phyloP scores from a whole-genome alignment of 2,888 invertebrate genomes.

The Byasa hedistus region DNA sequence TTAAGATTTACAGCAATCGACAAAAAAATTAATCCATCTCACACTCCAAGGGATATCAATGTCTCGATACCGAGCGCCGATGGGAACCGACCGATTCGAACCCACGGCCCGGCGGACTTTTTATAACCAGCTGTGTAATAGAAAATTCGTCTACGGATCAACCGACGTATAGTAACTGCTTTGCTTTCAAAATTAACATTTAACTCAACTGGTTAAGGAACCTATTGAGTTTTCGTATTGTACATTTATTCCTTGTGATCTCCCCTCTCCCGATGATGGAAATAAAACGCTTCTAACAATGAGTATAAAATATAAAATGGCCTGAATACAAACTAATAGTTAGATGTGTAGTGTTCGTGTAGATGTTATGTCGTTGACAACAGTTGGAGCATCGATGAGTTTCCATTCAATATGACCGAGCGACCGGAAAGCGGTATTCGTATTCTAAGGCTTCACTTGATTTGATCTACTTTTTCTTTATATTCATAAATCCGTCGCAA shows the following conservation, averaged over 20 bases:
- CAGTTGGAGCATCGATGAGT: slow-evolving; percentile 61
- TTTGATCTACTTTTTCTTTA: no score
- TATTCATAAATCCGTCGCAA: no score
- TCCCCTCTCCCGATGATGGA: background rate
- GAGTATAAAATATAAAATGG: slow-evolving; percentile 26
- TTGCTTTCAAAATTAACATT: slow-evolving; percentile 10
- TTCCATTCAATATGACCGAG: slow-evolving; percentile 72
- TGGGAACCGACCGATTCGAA: slow-evolving; percentile 61
- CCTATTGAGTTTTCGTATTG: background rate
- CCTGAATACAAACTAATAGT: slow-evolving; percentile 13
- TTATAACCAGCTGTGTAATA: slow-evolving; percentile 56
- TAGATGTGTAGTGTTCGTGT: slow-evolving; percentile 19
- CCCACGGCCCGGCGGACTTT: slow-evolving; percentile 63
- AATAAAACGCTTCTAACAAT: background rate
- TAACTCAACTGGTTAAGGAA: background rate
- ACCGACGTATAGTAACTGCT: slow-evolving; percentile 36
- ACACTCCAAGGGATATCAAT: slow-evolving; percentile 46
- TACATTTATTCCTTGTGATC: background rate
- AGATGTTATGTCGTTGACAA: slow-evolving; percentile 48
- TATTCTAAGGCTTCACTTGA: background rate
- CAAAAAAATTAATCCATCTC: slow-evolving; percentile 71
- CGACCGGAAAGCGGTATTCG: slow-evolving; percentile 66
- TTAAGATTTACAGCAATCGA: slow-evolving; percentile 50
- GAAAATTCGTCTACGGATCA: slow-evolving; percentile 51
- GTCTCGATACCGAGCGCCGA: slow-evolving; percentile 48